Percentiles rank a stretch among this genome's conserved stretches.
Evolutionary conservation across 2,113 vertebrate species (phyloP).

Genomic region (Galeopterus variegatus): DNA sequence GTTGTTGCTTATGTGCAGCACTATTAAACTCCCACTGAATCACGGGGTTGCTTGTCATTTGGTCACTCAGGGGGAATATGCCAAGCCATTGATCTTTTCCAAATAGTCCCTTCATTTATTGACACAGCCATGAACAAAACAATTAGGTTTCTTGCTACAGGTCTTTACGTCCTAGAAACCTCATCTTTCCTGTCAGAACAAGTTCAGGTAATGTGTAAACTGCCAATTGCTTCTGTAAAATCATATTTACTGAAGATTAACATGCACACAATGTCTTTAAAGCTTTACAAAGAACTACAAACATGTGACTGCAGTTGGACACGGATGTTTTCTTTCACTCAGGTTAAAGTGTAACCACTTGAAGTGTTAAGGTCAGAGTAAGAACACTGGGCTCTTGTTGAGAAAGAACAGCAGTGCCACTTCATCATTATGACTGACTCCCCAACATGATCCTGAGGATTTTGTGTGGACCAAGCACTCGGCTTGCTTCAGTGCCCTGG

Average conservation of each 20-base stretch:
- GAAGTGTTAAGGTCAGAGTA: conserved; percentile 33
- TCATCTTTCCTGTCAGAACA: background rate
- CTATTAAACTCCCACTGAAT: background rate
- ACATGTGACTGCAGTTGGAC: background rate
- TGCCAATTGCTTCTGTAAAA: background rate
- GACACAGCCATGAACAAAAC: background rate
- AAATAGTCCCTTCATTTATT: background rate
- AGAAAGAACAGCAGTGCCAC: conserved; percentile 13
- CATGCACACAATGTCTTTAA: background rate
- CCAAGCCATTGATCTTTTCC: background rate
- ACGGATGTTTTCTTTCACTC: background rate
- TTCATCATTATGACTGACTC: conserved; percentile 51
- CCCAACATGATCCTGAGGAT: background rate
- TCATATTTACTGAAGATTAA: background rate
- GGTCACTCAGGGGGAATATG: background rate
- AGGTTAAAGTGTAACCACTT: conserved; percentile 59
- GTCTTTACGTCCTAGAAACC: background rate
- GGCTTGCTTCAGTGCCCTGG: background rate
- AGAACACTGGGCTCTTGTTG: background rate
- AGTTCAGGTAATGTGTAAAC: background rate
- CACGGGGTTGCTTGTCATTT: background rate
- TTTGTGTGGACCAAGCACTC: background rate
- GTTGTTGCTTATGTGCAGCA: fast-evolving
- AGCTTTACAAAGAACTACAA: background rate
- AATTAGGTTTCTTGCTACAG: too few relatives aligned